These are phyloP conservation scores for Monochamus saltuarius DNA, from an alignment of 1,140 invertebrate species.

Conservation along the genomic window DNA sequence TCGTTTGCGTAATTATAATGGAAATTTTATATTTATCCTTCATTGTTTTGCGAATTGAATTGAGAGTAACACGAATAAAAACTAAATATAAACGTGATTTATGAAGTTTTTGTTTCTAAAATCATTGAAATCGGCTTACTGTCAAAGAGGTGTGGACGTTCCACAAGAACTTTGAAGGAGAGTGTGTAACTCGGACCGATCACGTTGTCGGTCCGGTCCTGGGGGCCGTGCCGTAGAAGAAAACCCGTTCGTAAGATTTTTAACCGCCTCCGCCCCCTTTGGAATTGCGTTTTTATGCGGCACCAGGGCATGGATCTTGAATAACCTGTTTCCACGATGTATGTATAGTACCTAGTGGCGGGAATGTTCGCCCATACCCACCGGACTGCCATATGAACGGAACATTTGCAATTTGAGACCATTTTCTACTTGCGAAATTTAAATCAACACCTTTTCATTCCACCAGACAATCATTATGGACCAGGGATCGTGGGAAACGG, in stretches of 20 bases:
- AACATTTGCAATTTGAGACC: slow-evolving; percentile 38
- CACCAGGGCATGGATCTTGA: slow-evolving; percentile 40
- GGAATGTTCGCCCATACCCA: slow-evolving; percentile 23
- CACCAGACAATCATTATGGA: slow-evolving; percentile 14
- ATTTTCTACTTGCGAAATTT: slow-evolving; percentile 40
- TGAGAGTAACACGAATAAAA: no score
- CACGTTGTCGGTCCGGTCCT: slow-evolving; percentile 7
- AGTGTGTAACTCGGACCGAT: no score
- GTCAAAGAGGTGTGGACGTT: no score
- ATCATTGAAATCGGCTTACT: no score
- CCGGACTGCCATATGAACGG: slow-evolving; percentile 26
- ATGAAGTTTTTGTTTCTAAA: no score
- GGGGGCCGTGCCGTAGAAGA: slow-evolving; percentile 5
- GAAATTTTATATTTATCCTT: no score
- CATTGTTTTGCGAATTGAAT: no score
- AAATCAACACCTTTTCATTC: slow-evolving; percentile 39
- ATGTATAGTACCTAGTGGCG: slow-evolving; percentile 13
- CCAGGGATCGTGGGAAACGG: slow-evolving; percentile 3
- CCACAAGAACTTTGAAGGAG: no score
- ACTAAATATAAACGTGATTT: no score
- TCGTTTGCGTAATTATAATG: no score
- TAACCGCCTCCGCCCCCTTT: slow-evolving; percentile 50
- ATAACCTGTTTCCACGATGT: slow-evolving; percentile 43
- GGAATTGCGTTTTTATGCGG: slow-evolving; percentile 42
- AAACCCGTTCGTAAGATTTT: slow-evolving; percentile 37